A percentile compares a stretch with the other conserved stretches of the same genome.
Conservation (phyloP, 2,113 vertebrate genomes). For the Ailuropoda melanoleuca region DNA sequence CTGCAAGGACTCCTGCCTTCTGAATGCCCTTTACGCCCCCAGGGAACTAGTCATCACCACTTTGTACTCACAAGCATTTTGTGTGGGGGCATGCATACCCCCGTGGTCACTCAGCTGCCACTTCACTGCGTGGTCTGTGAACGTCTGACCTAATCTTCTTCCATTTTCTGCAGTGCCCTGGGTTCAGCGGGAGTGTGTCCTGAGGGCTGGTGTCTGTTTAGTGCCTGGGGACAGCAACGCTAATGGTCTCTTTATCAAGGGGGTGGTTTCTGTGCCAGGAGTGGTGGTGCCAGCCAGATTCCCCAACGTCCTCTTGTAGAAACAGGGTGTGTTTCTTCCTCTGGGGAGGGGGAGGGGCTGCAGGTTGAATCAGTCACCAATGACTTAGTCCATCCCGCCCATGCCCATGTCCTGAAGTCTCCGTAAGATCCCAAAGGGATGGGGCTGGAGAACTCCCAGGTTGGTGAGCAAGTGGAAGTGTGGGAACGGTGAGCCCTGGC, state of each 20-base stretch:
- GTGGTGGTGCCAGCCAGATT: background rate
- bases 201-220: rapidly evolving
- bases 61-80: background rate
- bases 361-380: background rate
- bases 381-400: background rate
- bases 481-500: too few species aligned
- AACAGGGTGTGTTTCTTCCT: background rate
- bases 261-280: background rate
- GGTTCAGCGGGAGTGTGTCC: background rate
- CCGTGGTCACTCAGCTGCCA: background rate
- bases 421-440: too few species aligned
- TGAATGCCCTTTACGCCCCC: background rate
- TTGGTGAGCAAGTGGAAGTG: too few species aligned
- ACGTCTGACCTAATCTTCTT: background rate
- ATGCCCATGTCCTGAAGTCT: background rate
- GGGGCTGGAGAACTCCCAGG: too few species aligned
- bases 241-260: background rate
- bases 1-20: background rate
- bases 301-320: background rate
- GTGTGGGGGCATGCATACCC: rapidly evolving
- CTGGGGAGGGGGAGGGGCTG: background rate
- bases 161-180: background rate
- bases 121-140: background rate
- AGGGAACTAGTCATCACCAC: background rate
- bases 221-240: background rate